A percentile compares a stretch with the other conserved stretches of the same genome.
phyloP scores from a whole-genome alignment of 1,140 invertebrate genomes.

The Drosophila seguyi region DNA sequence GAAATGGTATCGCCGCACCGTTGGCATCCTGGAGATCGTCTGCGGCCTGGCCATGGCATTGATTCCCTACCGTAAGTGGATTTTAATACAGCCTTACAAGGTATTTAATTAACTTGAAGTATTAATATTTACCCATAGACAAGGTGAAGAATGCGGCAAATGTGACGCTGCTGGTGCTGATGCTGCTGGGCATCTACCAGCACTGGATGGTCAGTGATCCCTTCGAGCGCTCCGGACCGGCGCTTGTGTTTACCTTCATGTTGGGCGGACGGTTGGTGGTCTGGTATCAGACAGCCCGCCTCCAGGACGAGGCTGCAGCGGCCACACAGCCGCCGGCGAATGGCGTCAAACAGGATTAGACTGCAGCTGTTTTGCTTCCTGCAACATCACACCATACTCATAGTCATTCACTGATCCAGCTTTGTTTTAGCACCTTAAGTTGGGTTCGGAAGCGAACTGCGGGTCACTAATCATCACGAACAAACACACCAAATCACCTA shows the following conservation, averaged over 20 bases:
- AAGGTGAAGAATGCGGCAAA: constrained; percentile 96
- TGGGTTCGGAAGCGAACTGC: constrained; percentile 45
- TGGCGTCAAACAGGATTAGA: constrained; percentile 88
- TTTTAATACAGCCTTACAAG: neutral
- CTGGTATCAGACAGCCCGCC: constrained; percentile 87
- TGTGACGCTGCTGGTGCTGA: constrained; percentile 91
- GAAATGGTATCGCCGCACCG: constrained; percentile 95
- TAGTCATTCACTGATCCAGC: constrained; percentile 62
- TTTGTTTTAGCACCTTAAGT: constrained; percentile 74
- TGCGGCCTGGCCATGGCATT: constrained; percentile 95
- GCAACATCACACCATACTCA: constrained; percentile 32
- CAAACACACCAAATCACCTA: constrained; percentile 16
- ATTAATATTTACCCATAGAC: constrained; percentile 87
- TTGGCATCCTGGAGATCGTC: constrained; percentile 95
- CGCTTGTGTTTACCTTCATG: constrained; percentile 98
- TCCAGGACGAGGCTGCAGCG: constrained; percentile 86
- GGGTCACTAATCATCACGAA: constrained; percentile 17
- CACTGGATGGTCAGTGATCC: constrained; percentile 97
- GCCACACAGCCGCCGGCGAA: constrained; percentile 87
- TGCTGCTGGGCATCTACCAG: constrained; percentile 95
- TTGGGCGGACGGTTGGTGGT: constrained; percentile 95
- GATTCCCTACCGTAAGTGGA: constrained; percentile 93
- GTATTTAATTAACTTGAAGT: neutral
- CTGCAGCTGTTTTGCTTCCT: neutral
- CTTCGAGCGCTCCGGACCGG: constrained; percentile 96